Evolutionary conservation across 2,113 vertebrate species (phyloP).

Genomic region (Catharus bicknelli): DNA sequence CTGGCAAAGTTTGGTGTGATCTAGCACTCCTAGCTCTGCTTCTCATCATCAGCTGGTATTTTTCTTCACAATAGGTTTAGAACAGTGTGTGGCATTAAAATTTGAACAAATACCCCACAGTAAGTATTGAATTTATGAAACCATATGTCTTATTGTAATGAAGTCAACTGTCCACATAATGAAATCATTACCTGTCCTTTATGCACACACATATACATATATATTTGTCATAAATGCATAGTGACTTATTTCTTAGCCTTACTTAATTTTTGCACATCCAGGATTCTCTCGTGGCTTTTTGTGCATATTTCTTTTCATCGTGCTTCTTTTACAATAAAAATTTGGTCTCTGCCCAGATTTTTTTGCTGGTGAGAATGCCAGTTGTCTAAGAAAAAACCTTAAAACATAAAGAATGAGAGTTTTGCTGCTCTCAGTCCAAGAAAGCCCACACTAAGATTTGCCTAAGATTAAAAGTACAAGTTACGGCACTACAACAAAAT

Average conservation of each 20-base stretch:
- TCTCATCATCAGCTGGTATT: constrained; percentile 58
- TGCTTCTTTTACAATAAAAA: constrained; percentile 27
- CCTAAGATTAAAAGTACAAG: neutral
- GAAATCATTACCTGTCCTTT: constrained; percentile 71
- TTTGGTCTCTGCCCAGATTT: neutral
- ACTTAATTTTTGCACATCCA: constrained; percentile 29
- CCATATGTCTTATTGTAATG: constrained; percentile 63
- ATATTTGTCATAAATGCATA: neutral
- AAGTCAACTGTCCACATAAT: constrained; percentile 61
- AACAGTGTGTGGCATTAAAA: constrained; percentile 43
- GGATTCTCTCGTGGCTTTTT: constrained; percentile 8
- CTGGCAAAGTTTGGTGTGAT: neutral
- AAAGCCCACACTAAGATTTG: neutral
- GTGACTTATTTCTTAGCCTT: constrained; percentile 11
- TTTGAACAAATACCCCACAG: constrained; percentile 51
- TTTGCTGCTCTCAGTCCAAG: neutral
- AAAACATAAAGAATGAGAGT: neutral
- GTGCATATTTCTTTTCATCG: neutral
- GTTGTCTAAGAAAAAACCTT: neutral
- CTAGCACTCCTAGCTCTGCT: constrained; percentile 38
- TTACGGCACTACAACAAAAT: neutral
- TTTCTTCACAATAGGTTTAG: constrained; percentile 36
- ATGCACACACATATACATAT: neutral
- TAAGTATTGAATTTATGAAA: constrained; percentile 64
- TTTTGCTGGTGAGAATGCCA: neutral